Conservation (phyloP, 2,888 invertebrate genomes). For the Stegophylla sp. region DNA sequence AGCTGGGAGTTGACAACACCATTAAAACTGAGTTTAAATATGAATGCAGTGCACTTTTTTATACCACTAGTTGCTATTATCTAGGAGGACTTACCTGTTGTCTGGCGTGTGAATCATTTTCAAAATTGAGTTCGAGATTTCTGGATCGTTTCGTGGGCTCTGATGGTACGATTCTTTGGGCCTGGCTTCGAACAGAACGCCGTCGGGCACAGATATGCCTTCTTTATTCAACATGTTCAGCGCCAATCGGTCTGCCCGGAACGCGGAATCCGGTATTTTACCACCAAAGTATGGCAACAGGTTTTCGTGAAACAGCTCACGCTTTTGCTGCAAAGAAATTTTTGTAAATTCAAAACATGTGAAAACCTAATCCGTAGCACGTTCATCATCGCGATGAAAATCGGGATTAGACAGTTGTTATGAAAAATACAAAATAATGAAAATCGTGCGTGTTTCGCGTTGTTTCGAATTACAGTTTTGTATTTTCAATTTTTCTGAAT, state of each 20-base stretch:
- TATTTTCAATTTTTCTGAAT: no score
- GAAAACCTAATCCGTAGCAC: no score
- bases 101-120: slow-evolving; percentile 67
- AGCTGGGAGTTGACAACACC: no score
- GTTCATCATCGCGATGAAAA: no score
- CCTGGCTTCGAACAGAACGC: slow-evolving; percentile 68
- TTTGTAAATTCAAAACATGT: no score
- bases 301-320: slow-evolving; percentile 72
- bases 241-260: slow-evolving; percentile 70
- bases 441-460: no score
- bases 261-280: slow-evolving; percentile 72
- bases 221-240: slow-evolving; percentile 71
- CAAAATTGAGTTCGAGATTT: slow-evolving; percentile 62
- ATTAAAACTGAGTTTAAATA: no score
- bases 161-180: slow-evolving; percentile 64
- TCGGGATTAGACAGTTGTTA: no score
- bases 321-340: slow-evolving; percentile 66
- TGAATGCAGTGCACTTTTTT: no score
- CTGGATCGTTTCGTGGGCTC: slow-evolving; percentile 62
- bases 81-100: slow-evolving; percentile 65
- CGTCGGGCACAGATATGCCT: slow-evolving; percentile 71
- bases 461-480: no score
- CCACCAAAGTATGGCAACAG: slow-evolving; percentile 71
- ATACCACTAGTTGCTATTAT: no score
- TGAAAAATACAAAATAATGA: no score